Evolutionary conservation across 2,888 invertebrate genomes (phyloP).

Genomic region (Microchrysa polita): DNA sequence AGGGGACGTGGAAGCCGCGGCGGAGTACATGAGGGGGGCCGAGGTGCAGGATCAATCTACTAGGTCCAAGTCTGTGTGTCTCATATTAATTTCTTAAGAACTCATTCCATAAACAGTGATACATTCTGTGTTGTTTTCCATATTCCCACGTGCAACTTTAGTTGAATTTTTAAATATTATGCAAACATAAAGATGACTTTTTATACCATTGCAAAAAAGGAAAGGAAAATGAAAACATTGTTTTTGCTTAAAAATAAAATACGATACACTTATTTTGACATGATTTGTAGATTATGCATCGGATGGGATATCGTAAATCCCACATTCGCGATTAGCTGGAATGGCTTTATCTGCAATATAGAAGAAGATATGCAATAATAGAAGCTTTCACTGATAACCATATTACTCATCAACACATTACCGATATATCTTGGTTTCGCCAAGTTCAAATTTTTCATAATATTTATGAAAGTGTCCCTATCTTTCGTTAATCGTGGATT

Average conservation of each 20-base stretch:
- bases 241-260: too few species aligned
- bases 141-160: too few species aligned
- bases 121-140: too few species aligned
- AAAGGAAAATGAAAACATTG: too few species aligned
- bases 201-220: too few species aligned
- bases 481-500: slow-evolving; percentile 90
- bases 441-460: slow-evolving; percentile 94
- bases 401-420: slow-evolving; percentile 63
- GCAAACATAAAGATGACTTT: too few species aligned
- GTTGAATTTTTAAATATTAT: too few species aligned
- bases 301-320: slow-evolving; percentile 69
- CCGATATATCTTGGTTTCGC: slow-evolving; percentile 96
- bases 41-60: slow-evolving; percentile 63
- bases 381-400: too few species aligned
- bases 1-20: slow-evolving; percentile 54
- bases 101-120: too few species aligned
- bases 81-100: too few species aligned
- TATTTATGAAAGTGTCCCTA: slow-evolving; percentile 81
- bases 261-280: too few species aligned
- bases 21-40: slow-evolving; percentile 52
- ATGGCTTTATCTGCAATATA: slow-evolving; percentile 78
- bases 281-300: slow-evolving; percentile 6
- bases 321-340: slow-evolving; percentile 90
- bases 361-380: not conserved
- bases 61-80: too few species aligned